Conservation (phyloP, 2,888 invertebrate species). For the Tipula helvola region DNA sequence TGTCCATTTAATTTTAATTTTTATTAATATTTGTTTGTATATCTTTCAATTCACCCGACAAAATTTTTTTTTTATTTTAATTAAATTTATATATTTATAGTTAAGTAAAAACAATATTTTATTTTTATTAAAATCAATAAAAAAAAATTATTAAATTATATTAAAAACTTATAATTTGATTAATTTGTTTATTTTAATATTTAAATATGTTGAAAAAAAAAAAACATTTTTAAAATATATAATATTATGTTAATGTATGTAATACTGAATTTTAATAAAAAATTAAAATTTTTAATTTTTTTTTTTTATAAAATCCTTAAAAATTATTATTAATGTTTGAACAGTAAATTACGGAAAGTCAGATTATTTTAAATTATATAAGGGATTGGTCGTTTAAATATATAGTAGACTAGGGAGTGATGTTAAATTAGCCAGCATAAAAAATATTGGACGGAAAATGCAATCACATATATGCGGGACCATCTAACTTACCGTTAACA, state of each 20-base stretch:
- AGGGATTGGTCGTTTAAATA: background rate
- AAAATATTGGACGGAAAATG: background rate
- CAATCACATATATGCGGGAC: background rate
- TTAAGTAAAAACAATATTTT: background rate
- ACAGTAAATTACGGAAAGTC: background rate
- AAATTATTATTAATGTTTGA: background rate
- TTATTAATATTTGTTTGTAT: background rate
- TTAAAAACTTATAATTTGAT: background rate
- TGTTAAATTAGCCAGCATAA: background rate
- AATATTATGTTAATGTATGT: background rate
- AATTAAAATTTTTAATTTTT: background rate
- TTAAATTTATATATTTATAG: background rate
- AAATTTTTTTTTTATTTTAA: background rate
- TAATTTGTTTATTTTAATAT: background rate
- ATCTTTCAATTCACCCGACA: background rate
- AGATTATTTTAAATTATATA: background rate
- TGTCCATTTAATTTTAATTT: background rate
- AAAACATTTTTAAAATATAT: background rate
- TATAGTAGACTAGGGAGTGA: background rate
- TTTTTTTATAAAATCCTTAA: background rate
- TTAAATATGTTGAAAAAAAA: background rate
- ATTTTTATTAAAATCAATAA: background rate
- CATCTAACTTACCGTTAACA: background rate
- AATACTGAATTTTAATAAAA: slow-evolving; percentile 4
- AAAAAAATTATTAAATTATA: background rate